These are phyloP conservation scores for Papilio dardanus DNA, from an alignment of 1,140 invertebrate species.

Conservation along the genomic window DNA sequence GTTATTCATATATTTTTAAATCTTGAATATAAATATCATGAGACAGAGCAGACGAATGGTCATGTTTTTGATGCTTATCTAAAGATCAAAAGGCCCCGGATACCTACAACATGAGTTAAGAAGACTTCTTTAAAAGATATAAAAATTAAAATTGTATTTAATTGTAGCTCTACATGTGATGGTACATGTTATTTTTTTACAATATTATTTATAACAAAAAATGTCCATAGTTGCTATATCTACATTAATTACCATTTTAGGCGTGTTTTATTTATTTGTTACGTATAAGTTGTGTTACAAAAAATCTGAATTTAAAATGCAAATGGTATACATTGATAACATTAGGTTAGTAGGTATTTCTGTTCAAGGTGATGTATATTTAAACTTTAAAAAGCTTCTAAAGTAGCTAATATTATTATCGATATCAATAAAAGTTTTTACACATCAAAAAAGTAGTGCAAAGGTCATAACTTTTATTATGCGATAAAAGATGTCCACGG, in stretches of 20 bases:
- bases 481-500: slow-evolving; percentile 9
- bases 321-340: background rate
- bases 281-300: background rate
- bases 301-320: background rate
- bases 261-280: background rate
- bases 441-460: background rate
- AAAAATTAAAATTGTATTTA: background rate
- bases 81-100: background rate
- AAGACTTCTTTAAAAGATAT: background rate
- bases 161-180: background rate
- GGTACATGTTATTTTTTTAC: no score
- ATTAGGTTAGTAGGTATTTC: background rate
- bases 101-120: background rate
- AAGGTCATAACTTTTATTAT: slow-evolving; percentile 23
- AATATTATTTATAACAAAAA: no score
- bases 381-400: background rate
- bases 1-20: slow-evolving; percentile 30
- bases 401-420: no score
- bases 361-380: background rate
- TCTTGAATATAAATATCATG: background rate
- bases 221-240: no score
- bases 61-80: background rate
- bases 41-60: background rate
- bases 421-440: background rate
- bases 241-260: no score